Conservation (phyloP, 2,797 vertebrate genomes). For the Argentina silus region DNA sequence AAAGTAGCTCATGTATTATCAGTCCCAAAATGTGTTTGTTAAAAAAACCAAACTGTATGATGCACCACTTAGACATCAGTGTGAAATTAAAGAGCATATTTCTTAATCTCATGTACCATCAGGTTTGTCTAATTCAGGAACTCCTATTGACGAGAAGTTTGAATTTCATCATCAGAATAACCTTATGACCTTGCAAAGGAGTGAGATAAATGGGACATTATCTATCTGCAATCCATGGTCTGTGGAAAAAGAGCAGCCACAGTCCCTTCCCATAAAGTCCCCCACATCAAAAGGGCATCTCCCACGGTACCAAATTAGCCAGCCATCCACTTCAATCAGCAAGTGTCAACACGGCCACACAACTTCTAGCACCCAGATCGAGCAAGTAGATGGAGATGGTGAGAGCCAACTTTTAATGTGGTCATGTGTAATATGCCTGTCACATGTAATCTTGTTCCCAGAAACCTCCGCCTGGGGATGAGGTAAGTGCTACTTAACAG, state of each 20-base stretch:
- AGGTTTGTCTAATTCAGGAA: constrained; percentile 25
- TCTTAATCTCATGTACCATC: constrained; percentile 2
- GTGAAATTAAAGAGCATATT: neutral
- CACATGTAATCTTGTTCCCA: neutral
- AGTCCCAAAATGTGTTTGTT: neutral
- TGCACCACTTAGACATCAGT: neutral
- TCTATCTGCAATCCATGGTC: constrained; percentile 28
- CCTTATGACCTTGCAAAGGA: neutral
- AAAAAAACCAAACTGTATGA: no score
- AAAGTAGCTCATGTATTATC: no score
- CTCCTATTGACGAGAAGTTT: constrained; percentile 5
- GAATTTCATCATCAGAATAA: neutral
- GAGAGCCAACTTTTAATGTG: constrained; percentile 30
- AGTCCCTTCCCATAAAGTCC: constrained; percentile 31
- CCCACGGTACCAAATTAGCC: constrained; percentile 37
- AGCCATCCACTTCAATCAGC: constrained; percentile 39
- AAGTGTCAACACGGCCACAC: constrained; percentile 56
- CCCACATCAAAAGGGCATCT: constrained; percentile 8
- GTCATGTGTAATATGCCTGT: no score
- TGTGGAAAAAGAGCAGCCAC: constrained; percentile 42
- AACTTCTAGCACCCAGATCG: constrained; percentile 33
- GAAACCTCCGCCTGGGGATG: no score
- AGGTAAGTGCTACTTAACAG: no score
- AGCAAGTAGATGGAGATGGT: constrained; percentile 65
- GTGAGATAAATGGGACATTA: neutral